Base-by-base conservation (phyloP, 2,888 invertebrate genomes). In the Brachyptera risi region DNA sequence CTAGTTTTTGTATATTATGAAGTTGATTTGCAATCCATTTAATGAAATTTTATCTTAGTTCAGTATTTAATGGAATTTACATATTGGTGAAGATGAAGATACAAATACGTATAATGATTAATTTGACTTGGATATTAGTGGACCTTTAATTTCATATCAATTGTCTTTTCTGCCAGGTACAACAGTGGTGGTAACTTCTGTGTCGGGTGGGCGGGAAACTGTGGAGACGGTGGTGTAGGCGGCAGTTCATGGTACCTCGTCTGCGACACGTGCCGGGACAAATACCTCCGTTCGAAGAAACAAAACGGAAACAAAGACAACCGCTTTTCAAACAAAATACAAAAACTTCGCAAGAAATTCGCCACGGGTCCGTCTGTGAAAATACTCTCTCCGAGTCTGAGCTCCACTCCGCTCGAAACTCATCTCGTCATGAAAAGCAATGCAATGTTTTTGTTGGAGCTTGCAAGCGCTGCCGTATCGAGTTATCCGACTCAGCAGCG, bases 211-310 rank as follows among this genome's bases (percentile, higher is more conserved):
- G 88, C 90, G 0, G 93, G 92, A 2, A 87, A 88, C 70, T 93
- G 93, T 72, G 93, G 93, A 40, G 90, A 92, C 70, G 91, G 91
- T 1, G 91, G 92, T 24, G 82, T 87, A 31, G 81, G 78, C 50
- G 83, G 82, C 42, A 87, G 87, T 65, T 86, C 92, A 15, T 95
- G 95, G 92, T 97, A 96, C 74, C 81, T 96, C 26, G 86, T 93
- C 73, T 98, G 98, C 76, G 93, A 95, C 71, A 80, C 81, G 47
- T 98, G 98, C 72, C 86, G 94, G 7, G 91, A 92, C 58, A 90
- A 88, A 69, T 89, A 81, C 73, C 77, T 81, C 67, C 81, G 63
- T 11, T 57, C 56, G 11, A 71, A 69, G 58, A 62, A 59, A 24
- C 60, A 15, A 9, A 54, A 35, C 37, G 56, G 64, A 62, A 23